A percentile compares a stretch with the other conserved stretches of the same genome.
Evolutionary conservation across 2,113 vertebrate species (phyloP).

Genomic region (Eolophus roseicapilla): DNA sequence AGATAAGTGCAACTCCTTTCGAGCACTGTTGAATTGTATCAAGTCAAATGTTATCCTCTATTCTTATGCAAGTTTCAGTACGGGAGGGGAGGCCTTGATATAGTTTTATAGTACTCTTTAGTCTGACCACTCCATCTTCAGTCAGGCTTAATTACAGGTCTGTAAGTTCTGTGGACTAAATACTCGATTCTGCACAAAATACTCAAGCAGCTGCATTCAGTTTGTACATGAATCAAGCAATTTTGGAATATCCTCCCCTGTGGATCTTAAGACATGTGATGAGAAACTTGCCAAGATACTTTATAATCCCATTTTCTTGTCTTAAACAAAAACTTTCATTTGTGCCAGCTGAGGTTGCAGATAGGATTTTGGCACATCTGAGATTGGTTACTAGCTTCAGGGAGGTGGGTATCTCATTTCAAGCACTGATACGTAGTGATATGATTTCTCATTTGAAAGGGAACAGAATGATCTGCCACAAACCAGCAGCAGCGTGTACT

Average conservation of each 20-base stretch:
- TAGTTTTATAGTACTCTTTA: background rate
- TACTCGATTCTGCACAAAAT: background rate
- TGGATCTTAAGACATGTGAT: background rate
- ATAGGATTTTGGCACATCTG: background rate
- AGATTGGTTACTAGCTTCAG: background rate
- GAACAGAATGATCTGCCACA: background rate
- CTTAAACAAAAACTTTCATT: background rate
- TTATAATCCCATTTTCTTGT: background rate
- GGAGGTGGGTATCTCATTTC: background rate
- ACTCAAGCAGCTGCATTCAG: background rate
- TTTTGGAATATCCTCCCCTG: background rate
- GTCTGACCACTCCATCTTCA: background rate
- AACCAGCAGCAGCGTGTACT: background rate
- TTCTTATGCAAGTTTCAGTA: background rate
- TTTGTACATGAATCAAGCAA: background rate
- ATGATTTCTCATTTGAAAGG: background rate
- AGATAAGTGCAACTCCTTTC: background rate
- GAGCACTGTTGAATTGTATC: background rate
- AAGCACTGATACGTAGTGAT: background rate
- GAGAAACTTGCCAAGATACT: background rate
- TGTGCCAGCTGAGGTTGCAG: background rate
- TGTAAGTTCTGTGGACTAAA: background rate
- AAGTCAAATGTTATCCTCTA: background rate
- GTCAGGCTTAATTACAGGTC: background rate
- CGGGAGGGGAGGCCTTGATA: background rate